phyloP scores from a whole-genome alignment of 2,113 vertebrate genomes.

The Ochotona princeps region DNA sequence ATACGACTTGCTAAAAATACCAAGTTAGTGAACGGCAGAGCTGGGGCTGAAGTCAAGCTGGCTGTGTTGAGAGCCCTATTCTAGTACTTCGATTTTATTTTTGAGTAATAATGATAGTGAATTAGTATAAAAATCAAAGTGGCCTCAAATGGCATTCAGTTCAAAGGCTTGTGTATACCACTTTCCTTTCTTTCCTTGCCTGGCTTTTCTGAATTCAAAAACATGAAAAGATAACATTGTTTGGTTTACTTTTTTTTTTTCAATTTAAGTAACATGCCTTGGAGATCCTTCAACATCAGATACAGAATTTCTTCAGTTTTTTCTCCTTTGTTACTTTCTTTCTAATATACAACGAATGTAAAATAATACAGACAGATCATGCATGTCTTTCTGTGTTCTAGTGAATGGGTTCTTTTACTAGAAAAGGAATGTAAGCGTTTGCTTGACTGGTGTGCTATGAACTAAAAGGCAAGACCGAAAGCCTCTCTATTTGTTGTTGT shows the following conservation, averaged over 20 bases:
- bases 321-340: not conserved
- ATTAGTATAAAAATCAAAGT: not conserved
- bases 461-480: not conserved
- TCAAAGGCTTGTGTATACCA: not conserved
- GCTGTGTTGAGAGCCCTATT: not conserved
- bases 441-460: not conserved
- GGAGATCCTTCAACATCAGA: not conserved
- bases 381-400: not conserved
- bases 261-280: not conserved
- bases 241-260: not conserved
- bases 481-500: no score
- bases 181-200: not conserved
- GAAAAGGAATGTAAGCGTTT: not conserved
- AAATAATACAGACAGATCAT: not conserved
- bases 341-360: not conserved
- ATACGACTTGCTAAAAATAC: not conserved
- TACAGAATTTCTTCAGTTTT: not conserved
- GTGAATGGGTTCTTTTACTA: conserved; percentile 31
- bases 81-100: not conserved
- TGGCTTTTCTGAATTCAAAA: not conserved
- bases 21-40: not conserved
- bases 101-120: not conserved
- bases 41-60: not conserved
- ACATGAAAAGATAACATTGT: not conserved
- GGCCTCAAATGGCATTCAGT: not conserved